Conservation (phyloP, 2,888 invertebrate genomes). For the Phoenoteleia sp. region DNA sequence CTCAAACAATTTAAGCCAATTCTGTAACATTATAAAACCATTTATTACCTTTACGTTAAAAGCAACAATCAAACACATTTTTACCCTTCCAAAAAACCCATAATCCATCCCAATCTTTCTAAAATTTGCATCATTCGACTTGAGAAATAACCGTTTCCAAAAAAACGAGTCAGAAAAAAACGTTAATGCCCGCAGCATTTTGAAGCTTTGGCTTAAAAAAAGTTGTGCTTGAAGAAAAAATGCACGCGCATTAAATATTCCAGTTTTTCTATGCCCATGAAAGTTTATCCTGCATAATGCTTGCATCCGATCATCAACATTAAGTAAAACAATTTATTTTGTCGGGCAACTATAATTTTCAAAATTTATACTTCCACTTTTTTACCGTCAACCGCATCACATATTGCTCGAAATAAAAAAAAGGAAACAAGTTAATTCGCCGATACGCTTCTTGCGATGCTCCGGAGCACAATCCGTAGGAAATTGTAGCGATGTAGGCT, state of each 20-base stretch:
- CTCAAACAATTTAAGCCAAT: no score
- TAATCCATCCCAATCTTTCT: no score
- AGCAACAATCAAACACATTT: no score
- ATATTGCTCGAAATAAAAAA: background rate
- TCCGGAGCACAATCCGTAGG: background rate
- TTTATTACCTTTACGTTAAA: no score
- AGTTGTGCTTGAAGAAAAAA: background rate
- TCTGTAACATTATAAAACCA: no score
- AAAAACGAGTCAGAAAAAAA: no score
- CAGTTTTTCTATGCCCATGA: background rate
- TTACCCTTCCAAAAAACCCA: no score
- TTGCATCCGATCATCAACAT: background rate
- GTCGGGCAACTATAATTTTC: slow-evolving; percentile 19
- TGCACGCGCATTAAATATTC: background rate
- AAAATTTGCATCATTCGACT: no score
- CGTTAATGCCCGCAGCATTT: no score
- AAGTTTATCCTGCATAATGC: background rate
- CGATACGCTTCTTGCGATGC: slow-evolving; percentile 9
- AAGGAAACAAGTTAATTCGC: background rate
- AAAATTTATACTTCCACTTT: slow-evolving; percentile 38
- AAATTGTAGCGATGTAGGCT: slow-evolving; percentile 35
- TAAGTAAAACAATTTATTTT: slow-evolving; percentile 37
- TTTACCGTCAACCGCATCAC: background rate
- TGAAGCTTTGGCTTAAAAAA: no score
- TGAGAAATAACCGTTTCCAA: no score